Evolutionary conservation across 2,888 invertebrate species (phyloP).

Genomic region (Torymus aiolomorphi): DNA sequence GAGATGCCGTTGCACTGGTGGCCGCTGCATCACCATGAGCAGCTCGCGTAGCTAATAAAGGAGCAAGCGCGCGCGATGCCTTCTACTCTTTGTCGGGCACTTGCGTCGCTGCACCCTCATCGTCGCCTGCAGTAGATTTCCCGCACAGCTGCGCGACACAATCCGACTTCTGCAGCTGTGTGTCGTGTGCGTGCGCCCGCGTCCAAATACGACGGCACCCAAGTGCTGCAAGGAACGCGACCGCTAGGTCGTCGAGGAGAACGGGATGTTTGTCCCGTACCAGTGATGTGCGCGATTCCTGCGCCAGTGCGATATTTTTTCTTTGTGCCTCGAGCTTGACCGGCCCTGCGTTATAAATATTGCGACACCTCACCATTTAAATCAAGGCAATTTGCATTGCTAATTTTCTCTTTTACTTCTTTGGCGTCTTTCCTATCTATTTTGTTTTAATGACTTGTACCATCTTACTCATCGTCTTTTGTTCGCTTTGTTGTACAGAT

Average conservation of each 20-base stretch:
- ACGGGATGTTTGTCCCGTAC: background rate
- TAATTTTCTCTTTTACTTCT: conserved; percentile 20
- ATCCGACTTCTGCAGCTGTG: background rate
- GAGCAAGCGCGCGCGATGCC: conserved; percentile 19
- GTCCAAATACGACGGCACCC: background rate
- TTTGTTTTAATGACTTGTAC: background rate
- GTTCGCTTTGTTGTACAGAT: conserved; percentile 35
- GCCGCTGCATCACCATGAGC: too few relatives aligned
- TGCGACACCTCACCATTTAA: conserved; percentile 7
- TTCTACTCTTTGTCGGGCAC: conserved; percentile 35
- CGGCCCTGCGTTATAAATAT: conserved; percentile 27
- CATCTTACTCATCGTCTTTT: background rate
- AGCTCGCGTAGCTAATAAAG: conserved; percentile 38
- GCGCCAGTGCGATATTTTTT: background rate
- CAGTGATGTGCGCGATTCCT: conserved; percentile 2
- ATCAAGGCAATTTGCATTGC: conserved; percentile 43
- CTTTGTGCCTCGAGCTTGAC: conserved; percentile 19
- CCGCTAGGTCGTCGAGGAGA: background rate
- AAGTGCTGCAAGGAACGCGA: conserved; percentile 7
- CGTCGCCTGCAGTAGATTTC: background rate
- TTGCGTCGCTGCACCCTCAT: conserved; percentile 5
- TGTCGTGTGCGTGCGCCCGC: background rate
- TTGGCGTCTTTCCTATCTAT: background rate
- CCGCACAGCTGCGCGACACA: conserved; percentile 19
- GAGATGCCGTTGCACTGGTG: conserved; percentile 28